Evolutionary conservation across 2,888 invertebrate species (phyloP).

Genomic region (Mycalesis mineus): DNA sequence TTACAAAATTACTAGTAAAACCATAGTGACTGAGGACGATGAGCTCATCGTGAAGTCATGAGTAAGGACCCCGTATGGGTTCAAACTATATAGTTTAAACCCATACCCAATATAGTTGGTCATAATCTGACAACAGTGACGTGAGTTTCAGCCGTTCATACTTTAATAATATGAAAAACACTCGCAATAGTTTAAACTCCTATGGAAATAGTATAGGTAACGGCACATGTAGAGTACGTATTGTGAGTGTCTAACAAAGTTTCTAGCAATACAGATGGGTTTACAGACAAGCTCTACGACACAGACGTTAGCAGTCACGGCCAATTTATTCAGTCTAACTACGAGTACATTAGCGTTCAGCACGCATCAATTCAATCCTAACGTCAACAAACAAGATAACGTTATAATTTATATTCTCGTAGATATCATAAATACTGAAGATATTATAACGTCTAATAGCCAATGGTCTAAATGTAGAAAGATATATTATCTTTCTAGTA

Average conservation of each 20-base stretch:
- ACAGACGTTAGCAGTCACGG: constrained; percentile 3
- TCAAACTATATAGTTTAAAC: too few relatives aligned
- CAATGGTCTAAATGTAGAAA: too few relatives aligned
- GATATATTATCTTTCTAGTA: too few relatives aligned
- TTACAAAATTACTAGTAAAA: too few relatives aligned
- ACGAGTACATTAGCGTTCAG: constrained; percentile 3
- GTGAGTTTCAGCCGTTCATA: too few relatives aligned
- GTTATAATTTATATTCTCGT: neutral
- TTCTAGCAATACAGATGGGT: neutral
- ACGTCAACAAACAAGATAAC: neutral
- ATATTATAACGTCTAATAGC: neutral
- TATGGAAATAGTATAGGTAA: neutral
- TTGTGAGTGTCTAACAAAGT: neutral
- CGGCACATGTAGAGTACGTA: neutral
- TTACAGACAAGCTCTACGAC: neutral
- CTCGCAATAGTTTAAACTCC: too few relatives aligned
- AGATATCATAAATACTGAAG: neutral
- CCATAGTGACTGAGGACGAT: too few relatives aligned
- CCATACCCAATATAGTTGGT: too few relatives aligned
- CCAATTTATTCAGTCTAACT: constrained; percentile 3
- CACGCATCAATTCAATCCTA: neutral
- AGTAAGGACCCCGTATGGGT: too few relatives aligned
- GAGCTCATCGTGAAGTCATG: too few relatives aligned
- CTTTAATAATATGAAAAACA: too few relatives aligned
- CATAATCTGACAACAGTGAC: too few relatives aligned